phyloP scores from a whole-genome alignment of 1,140 invertebrate species.

The Araneus ventricosus region DNA sequence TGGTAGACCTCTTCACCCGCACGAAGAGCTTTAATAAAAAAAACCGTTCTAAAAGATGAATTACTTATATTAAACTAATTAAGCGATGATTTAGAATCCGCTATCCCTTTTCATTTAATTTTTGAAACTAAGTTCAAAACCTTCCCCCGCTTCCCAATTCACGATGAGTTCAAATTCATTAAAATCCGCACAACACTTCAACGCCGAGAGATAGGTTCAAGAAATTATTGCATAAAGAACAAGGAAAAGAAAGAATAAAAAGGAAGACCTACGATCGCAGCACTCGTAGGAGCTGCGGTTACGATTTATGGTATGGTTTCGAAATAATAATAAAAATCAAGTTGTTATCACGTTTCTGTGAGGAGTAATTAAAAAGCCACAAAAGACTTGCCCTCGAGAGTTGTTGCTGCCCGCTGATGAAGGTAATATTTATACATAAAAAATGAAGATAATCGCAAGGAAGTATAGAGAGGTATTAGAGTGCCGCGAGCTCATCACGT shows the following conservation, averaged over 20 bases:
- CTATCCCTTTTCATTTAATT: background rate
- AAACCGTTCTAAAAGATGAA: too few relatives aligned
- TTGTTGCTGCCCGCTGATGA: conserved; percentile 27
- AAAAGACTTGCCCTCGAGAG: conserved; percentile 36
- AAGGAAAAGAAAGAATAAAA: background rate
- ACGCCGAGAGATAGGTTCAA: background rate
- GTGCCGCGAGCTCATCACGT: conserved; percentile 48
- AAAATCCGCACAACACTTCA: conserved; percentile 22
- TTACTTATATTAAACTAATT: too few relatives aligned
- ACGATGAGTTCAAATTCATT: conserved; percentile 14
- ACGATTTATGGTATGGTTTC: conserved; percentile 24
- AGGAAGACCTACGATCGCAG: too few relatives aligned
- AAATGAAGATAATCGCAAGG: conserved; percentile 22
- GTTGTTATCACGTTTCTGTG: conserved; percentile 48
- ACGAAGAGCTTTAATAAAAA: too few relatives aligned
- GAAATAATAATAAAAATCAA: conserved; percentile 51
- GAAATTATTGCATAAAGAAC: background rate
- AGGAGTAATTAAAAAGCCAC: conserved; percentile 55
- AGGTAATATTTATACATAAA: conserved; percentile 56
- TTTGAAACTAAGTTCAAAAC: background rate
- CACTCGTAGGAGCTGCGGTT: background rate
- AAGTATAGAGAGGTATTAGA: conserved; percentile 41
- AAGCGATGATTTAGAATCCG: too few relatives aligned
- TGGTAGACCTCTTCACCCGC: too few relatives aligned
- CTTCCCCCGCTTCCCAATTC: background rate